A percentile compares a stretch with the other conserved stretches of the same genome.
phyloP scores from a whole-genome alignment of 2,888 invertebrate species.

The Lysandra coridon region DNA sequence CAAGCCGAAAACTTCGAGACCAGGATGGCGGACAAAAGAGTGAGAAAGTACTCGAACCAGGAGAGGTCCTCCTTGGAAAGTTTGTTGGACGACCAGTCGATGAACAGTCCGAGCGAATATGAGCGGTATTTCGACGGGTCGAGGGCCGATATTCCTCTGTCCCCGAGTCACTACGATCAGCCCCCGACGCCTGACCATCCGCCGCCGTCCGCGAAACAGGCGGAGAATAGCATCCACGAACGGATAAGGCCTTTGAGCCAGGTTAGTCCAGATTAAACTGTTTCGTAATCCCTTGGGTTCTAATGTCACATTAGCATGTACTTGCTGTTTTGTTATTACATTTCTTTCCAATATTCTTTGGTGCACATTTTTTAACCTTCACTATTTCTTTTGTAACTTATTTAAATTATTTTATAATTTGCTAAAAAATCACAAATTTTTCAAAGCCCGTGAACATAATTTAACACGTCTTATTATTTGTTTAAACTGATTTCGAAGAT shows the following conservation, averaged over 20 bases:
- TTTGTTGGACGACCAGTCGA: conserved; percentile 80
- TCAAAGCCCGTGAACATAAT: not conserved
- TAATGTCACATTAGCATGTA: conserved; percentile 4
- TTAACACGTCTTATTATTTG: not conserved
- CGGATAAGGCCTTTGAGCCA: conserved; percentile 93
- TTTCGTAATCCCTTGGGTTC: not conserved
- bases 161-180: conserved; percentile 94
- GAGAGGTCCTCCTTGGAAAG: conserved; percentile 82
- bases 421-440: not conserved
- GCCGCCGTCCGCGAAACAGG: conserved; percentile 93
- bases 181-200: conserved; percentile 97
- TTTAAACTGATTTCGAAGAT: not conserved
- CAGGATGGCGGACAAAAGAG: conserved; percentile 62
- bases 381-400: not conserved
- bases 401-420: not conserved
- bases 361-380: conserved; percentile 2
- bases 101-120: conserved; percentile 75
- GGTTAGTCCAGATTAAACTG: conserved; percentile 82
- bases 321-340: not conserved
- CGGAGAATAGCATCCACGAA: conserved; percentile 93
- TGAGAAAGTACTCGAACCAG: conserved; percentile 75
- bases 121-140: conserved; percentile 67
- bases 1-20: conserved; percentile 83
- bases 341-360: not conserved
- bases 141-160: conserved; percentile 84